Evolutionary conservation across 2,797 vertebrate species (phyloP).

Genomic region (Sparidentex hasta): DNA sequence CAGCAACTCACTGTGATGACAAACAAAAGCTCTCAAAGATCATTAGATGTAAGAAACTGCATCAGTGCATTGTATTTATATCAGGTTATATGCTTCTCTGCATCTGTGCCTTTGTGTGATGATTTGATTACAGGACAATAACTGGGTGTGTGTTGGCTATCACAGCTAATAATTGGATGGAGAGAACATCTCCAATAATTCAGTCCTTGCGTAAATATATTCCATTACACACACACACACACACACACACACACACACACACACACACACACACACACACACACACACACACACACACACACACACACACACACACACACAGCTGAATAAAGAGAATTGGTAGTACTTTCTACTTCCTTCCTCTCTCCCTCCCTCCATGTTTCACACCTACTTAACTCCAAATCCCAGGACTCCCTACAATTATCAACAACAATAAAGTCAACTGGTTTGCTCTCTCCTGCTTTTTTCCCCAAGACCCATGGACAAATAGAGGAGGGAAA

Average conservation of each 20-base stretch:
- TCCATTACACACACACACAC: neutral
- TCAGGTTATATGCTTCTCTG: neutral
- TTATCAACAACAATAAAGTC: conserved; percentile 50
- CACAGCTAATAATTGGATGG: conserved; percentile 3
- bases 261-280: neutral
- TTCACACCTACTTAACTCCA: conserved; percentile 41
- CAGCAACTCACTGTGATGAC: neutral
- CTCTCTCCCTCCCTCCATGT: neutral
- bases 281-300: too few species aligned
- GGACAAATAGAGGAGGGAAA: conserved; percentile 6
- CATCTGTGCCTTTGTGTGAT: neutral
- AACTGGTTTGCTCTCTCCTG: conserved; percentile 32
- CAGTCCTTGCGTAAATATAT: conserved; percentile 6
- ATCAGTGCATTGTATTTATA: conserved; percentile 3
- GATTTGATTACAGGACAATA: conserved; percentile 11
- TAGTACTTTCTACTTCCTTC: conserved; percentile 3
- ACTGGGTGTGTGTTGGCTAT: conserved; percentile 10
- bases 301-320: too few species aligned
- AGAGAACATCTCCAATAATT: conserved; percentile 18
- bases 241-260: neutral
- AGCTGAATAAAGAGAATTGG: conserved; percentile 14
- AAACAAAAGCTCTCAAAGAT: neutral
- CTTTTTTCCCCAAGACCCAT: conserved; percentile 28
- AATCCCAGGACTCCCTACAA: conserved; percentile 46
- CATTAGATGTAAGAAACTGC: conserved; percentile 2